A percentile compares a stretch with the other conserved stretches of the same genome.
phyloP scores from a whole-genome alignment of 2,797 vertebrate species.

The Tarsius wallacei region DNA sequence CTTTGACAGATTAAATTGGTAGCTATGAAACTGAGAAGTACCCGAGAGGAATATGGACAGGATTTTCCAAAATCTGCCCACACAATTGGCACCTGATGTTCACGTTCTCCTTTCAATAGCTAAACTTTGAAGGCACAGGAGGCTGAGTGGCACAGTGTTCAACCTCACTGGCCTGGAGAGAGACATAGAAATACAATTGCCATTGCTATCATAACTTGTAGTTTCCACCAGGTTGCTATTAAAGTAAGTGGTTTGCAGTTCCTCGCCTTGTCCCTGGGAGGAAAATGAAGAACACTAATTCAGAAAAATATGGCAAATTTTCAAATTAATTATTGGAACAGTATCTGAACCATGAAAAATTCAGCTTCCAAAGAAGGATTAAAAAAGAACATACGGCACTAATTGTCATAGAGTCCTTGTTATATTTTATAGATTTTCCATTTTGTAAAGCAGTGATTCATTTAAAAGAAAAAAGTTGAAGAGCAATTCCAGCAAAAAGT shows the following conservation, averaged over 20 bases:
- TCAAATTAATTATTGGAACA: slow-evolving; percentile 84
- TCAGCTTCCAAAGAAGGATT: slow-evolving; percentile 76
- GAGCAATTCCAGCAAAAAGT: slow-evolving; percentile 76
- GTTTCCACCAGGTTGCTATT: slow-evolving; percentile 9
- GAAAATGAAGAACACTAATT: slow-evolving; percentile 80
- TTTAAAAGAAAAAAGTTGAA: slow-evolving; percentile 77
- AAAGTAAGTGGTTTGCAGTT: background rate
- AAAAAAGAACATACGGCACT: slow-evolving; percentile 63
- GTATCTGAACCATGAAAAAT: slow-evolving; percentile 86
- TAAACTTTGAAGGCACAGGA: background rate
- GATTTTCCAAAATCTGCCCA: background rate
- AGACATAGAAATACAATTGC: background rate
- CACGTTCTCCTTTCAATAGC: background rate
- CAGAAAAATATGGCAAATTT: slow-evolving; percentile 79
- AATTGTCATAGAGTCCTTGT: slow-evolving; percentile 82
- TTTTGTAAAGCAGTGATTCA: slow-evolving; percentile 79
- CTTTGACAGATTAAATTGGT: background rate
- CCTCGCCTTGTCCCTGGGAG: slow-evolving; percentile 69
- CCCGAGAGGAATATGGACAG: background rate
- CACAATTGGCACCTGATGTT: background rate
- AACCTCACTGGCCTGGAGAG: background rate
- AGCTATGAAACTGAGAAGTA: background rate
- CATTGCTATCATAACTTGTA: background rate
- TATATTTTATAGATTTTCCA: slow-evolving; percentile 80
- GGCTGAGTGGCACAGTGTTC: fast-evolving